Evolutionary conservation across 2,797 vertebrate species (phyloP), one percentile per base, ranked within the genome.

Genomic region (Orestias chungarensis): DNA sequence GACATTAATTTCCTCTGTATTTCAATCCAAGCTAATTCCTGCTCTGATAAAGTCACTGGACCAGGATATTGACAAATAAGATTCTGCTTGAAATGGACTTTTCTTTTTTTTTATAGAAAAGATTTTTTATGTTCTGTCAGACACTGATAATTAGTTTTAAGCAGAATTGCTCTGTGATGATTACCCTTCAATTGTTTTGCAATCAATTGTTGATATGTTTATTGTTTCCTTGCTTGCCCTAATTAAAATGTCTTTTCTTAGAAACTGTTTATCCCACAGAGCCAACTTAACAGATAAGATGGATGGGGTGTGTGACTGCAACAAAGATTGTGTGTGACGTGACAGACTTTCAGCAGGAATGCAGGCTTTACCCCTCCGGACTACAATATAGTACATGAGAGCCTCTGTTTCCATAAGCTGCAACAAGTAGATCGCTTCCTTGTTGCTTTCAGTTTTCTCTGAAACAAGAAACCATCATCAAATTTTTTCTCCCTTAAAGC

Each of bases 61-160:
- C 73, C 18, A 1, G 55, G 61, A 67, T 43, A 80, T 71, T 72
- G 43, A 70, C 70, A 82, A 86, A 81, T 57, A 81, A 52, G 55
- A n/a, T 77, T 81, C 54, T 64, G 71, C 82, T 82, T 75, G 47
- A 43, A 78, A 68, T 79, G 44, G 70, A 70, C 64, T 49, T 31
- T 61, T 59, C n/a, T 66, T 49, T 31, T 61, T 59, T 23, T 66
- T 64, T 52, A 46, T 44, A 46, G 42, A 68, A 77, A 75, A 68
- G 17, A 29, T 66, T 38, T 35, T 68, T 62, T 71, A 91, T 92
- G 92, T 95, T 86, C 92, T 94, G 85, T 89, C 88, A 93, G 84
- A 79, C 84, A 90, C 79, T 57, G 75, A 75, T 91, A 92, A 95
- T 94, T 93, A 93, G 89, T 93, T 93, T 90, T 92, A 78, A 82